These are phyloP conservation scores for Dipodomys spectabilis DNA, from an alignment of 2,113 vertebrate species.

Conservation along the genomic window DNA sequence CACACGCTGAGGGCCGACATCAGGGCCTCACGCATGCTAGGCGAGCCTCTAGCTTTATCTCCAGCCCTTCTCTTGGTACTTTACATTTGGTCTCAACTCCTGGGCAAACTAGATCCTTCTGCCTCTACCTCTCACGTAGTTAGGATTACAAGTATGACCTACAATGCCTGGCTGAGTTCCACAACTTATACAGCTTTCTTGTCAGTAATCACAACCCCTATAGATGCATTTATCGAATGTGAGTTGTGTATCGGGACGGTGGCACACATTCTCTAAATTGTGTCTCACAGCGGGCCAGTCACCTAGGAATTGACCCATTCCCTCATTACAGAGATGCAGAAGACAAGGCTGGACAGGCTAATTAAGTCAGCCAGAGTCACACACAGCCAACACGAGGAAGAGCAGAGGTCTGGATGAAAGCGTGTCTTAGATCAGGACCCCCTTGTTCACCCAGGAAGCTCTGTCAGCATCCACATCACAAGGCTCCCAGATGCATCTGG, in stretches of 20 bases:
- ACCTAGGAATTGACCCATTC: neutral
- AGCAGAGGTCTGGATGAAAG: neutral
- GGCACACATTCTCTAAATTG: neutral
- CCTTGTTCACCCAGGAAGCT: neutral
- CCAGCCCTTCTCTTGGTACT: no score
- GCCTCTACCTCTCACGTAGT: no score
- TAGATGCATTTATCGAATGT: accelerated
- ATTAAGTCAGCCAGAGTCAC: neutral
- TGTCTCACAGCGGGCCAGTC: neutral
- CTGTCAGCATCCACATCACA: no score
- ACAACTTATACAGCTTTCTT: neutral
- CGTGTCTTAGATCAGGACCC: neutral
- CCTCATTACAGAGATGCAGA: neutral
- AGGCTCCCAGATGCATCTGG: neutral
- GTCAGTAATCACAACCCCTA: neutral
- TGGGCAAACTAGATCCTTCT: no score
- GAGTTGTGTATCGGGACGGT: accelerated
- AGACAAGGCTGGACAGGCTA: neutral
- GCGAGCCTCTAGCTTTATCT: no score
- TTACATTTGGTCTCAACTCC: no score
- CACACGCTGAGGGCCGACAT: no score
- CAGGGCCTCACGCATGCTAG: no score
- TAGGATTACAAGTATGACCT: no score
- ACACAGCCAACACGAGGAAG: neutral
- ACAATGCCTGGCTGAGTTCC: neutral